These are phyloP conservation scores for Ashinkailepas kermadecensis DNA, from an alignment of 2,888 invertebrate species.

Conservation along the genomic window DNA sequence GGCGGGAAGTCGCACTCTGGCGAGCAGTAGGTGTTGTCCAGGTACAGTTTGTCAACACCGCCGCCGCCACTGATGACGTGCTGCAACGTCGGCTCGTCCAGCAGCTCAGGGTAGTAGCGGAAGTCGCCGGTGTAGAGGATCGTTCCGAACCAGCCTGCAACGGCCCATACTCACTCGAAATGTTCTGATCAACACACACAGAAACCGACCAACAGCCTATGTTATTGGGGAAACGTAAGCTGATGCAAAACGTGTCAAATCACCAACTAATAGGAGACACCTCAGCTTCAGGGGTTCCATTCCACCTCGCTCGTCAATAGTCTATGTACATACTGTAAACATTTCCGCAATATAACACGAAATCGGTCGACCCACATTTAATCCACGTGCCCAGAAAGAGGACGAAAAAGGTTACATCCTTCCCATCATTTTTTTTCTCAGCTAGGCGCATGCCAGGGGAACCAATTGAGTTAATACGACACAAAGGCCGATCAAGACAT, in stretches of 20 bases:
- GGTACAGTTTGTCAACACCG: background rate
- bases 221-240: background rate
- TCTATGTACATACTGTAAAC: too few relatives aligned
- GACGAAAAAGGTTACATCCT: too few relatives aligned
- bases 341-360: too few relatives aligned
- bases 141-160: background rate
- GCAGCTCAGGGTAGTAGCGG: background rate
- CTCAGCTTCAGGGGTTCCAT: too few relatives aligned
- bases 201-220: background rate
- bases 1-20: slow-evolving; percentile 6
- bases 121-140: slow-evolving; percentile 18
- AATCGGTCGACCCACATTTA: too few relatives aligned
- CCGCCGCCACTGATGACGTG: background rate
- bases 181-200: background rate
- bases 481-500: too few relatives aligned
- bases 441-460: too few relatives aligned
- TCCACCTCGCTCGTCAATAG: too few relatives aligned
- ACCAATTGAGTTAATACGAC: too few relatives aligned
- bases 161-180: background rate
- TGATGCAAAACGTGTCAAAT: background rate
- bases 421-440: too few relatives aligned
- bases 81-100: background rate
- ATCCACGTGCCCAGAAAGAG: too few relatives aligned
- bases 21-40: slow-evolving; percentile 22
- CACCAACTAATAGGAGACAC: background rate